Evolutionary conservation across 2,888 invertebrate species (phyloP).

Genomic region (Sycophila texana): DNA sequence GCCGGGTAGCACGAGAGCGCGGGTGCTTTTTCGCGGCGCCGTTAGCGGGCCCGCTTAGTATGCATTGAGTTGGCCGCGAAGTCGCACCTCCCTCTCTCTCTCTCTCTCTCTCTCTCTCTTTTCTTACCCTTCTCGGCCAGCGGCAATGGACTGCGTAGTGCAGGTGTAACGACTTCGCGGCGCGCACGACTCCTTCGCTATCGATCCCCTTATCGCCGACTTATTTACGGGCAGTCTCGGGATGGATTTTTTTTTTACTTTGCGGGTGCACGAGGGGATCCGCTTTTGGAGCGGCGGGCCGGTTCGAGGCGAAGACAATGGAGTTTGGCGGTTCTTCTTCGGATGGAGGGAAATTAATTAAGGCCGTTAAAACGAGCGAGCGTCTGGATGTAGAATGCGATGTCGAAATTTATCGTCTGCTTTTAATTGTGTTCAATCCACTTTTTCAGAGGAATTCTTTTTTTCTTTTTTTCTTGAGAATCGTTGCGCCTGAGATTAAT

Average conservation of each 20-base stretch:
- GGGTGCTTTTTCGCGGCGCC: constrained; percentile 40
- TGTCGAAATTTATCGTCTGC: constrained; percentile 36
- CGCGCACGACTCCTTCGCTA: neutral
- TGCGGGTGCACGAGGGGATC: too few relatives aligned
- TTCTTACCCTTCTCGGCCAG: neutral
- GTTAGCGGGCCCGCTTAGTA: constrained; percentile 70
- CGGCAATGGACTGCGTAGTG: constrained; percentile 63
- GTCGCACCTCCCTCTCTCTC: constrained; percentile 61
- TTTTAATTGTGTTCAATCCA: constrained; percentile 28
- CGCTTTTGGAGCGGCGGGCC: too few relatives aligned
- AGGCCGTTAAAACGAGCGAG: constrained; percentile 36
- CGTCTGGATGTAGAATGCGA: constrained; percentile 22
- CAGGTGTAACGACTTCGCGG: neutral
- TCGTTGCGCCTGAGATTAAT: neutral
- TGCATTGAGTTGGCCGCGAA: constrained; percentile 73
- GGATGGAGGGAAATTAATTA: constrained; percentile 28
- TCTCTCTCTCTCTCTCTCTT: neutral
- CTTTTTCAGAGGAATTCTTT: neutral
- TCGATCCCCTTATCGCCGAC: too few relatives aligned
- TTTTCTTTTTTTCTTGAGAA: neutral
- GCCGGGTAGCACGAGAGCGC: constrained; percentile 48
- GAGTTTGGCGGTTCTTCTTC: constrained; percentile 9
- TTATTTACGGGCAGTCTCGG: neutral
- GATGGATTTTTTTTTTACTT: neutral
- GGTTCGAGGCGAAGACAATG: neutral